A percentile compares a stretch with the other conserved stretches of the same genome.
These are phyloP conservation scores for Aegypius monachus DNA, from an alignment of 2,113 vertebrate species.

Conservation along the genomic window DNA sequence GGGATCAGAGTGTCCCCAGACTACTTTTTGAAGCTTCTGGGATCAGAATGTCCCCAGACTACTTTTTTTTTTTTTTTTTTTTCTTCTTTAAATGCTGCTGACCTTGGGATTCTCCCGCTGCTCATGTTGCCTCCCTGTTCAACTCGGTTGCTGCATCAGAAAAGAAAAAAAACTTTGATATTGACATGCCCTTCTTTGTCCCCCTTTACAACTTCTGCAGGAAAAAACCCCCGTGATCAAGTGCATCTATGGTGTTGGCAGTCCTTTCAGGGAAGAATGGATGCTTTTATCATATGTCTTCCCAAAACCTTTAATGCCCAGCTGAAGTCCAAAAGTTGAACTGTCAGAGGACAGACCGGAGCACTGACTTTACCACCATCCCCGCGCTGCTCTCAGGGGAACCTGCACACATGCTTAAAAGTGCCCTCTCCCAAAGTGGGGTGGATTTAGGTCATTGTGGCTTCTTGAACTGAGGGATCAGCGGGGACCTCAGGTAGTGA, in stretches of 20 bases:
- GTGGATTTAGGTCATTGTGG: background rate
- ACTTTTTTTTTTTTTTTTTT: background rate
- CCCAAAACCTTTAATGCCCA: background rate
- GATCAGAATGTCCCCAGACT: background rate
- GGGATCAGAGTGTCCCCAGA: background rate
- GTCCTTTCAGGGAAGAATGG: background rate
- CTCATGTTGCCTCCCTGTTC: background rate
- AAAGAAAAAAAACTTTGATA: conserved; percentile 1
- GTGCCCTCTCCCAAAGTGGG: background rate
- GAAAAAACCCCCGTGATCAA: background rate
- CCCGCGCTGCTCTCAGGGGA: background rate
- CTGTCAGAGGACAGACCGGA: background rate
- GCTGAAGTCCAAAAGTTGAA: background rate
- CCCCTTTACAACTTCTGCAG: background rate
- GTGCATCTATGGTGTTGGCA: background rate
- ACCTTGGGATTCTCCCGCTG: background rate
- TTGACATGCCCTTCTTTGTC: background rate
- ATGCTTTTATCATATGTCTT: background rate
- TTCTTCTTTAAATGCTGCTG: background rate
- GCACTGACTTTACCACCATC: background rate
- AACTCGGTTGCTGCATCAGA: background rate
- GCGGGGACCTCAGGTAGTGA: background rate
- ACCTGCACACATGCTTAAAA: background rate
- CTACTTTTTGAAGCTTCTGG: background rate
- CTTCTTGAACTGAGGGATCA: background rate